Evolutionary conservation across 1,140 invertebrate genomes (phyloP), one percentile per base, ranked within the genome.

Genomic region (Neotoxoptera formosana): DNA sequence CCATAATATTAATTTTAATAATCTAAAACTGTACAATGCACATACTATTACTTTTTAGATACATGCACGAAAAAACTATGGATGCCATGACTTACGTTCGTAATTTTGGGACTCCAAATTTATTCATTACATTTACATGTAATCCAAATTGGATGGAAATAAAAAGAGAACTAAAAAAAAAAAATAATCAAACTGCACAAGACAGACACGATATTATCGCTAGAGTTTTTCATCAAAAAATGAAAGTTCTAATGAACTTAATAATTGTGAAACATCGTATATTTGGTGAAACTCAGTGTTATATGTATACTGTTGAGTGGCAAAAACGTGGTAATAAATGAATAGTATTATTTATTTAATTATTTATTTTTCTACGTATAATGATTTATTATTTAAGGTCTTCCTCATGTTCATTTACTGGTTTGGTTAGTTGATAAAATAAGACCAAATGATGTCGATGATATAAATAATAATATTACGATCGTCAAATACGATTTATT

Each of bases 371-470:
- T 48, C 47, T 48, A 14, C 47, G 47, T 48, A 48, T 48, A 48
- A 48, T 48, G 0, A 48, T 48, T 48, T 14, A 48, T 48, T 48
- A 48, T 48, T 48, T 48, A 48, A 48, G 47, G 47, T 48, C 47
- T 48, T 48, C 95, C 95, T 14, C 96, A 96, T 95, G 95, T 94
- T 21, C 96, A 96, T 94, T 95, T 96, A 93, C 94, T 96, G 34
- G 41, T 96, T 30, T 96, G 95, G 95, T 94, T 95, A 93, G 94
- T 94, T 34, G 93, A 95, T 11, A 95, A 94, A 95, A 95, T 96
- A 91, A 92, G 34, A 7, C 94, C 95, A 76, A 94, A 95, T 93
- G 81, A 95, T 94, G 96, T 96, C 91, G 96, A 96, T 95, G 7
- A 8, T 67, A 30, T 67, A 51, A 51, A 51, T 51, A 51, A 51